Conservation (phyloP, 2,888 invertebrate genomes). For the Drosophila pegasa region DNA sequence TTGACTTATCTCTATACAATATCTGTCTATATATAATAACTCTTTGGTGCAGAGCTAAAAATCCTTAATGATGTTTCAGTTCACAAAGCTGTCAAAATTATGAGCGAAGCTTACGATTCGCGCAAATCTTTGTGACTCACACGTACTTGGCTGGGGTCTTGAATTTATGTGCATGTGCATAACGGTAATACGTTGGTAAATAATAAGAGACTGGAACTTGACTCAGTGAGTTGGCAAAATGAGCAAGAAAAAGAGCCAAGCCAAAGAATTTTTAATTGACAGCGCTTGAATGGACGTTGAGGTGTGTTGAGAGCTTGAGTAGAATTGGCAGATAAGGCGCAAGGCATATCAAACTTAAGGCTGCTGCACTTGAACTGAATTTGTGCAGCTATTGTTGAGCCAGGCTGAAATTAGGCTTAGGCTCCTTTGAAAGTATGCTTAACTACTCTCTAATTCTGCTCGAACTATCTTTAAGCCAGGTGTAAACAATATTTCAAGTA, state of each 20-base stretch:
- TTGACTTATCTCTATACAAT: too few species aligned
- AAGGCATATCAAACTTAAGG: background rate
- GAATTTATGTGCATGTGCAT: slow-evolving; percentile 33
- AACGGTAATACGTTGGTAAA: slow-evolving; percentile 43
- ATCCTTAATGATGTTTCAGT: background rate
- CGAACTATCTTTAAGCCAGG: background rate
- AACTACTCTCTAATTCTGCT: background rate
- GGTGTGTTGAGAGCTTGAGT: slow-evolving; percentile 37
- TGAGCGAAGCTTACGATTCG: background rate
- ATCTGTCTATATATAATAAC: background rate
- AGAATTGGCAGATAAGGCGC: background rate
- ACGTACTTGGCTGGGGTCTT: slow-evolving; percentile 2
- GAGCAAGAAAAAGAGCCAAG: background rate
- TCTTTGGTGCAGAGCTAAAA: background rate
- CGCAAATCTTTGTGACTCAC: slow-evolving; percentile 36
- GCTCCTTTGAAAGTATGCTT: background rate
- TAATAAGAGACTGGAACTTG: slow-evolving; percentile 29
- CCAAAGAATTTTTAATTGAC: slow-evolving; percentile 29
- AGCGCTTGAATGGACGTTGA: slow-evolving; percentile 18
- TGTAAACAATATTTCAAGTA: too few species aligned
- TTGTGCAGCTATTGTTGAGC: background rate
- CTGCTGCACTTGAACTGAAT: background rate
- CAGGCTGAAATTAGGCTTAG: background rate
- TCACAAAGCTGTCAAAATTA: slow-evolving; percentile 5
- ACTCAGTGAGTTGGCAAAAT: slow-evolving; percentile 42